Base-by-base conservation (phyloP, 1,140 invertebrate genomes). In the Dufourea novaeangliae region DNA sequence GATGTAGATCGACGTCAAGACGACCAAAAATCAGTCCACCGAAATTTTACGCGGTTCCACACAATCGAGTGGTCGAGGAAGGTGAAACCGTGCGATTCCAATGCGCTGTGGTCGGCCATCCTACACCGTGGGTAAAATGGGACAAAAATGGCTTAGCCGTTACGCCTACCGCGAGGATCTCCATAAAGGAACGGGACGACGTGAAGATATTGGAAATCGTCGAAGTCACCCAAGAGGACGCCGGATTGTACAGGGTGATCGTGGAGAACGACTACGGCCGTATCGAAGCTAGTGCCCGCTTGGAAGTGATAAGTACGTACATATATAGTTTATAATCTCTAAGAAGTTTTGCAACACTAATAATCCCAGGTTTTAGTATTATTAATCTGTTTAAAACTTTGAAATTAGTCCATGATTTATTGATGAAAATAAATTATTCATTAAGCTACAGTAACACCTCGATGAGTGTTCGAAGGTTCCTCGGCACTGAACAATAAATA, bases 11-110 rank as follows among this genome's bases (percentile, higher is more conserved):
- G 63, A 82, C 68, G 56, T 80, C 76, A 10, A 86, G 82, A 52
- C 87, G 90, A 25, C 79, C 88, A 57, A 89, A 90, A 80, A 84
- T 94, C 29, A 87, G 93, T 46, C 93, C 96, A 2, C 96, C 97
- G 0, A 97, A 97, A 90, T 98, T 98, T 92, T 96, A 97, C 89
- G 96, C 97, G 27, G 95, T 97, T 72, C 97, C 97, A 1, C 96
- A 97, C 87, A 97, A 97, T 88, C 94, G 95, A 59, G 94, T 97
- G 8, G 96, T 95, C 0, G 96, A 97, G 87, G 96, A 97, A 90
- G 97, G 97, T 11, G 96, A 97, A 82, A 96, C 95, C 1, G 94
- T 96, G 1, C 91, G 95, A 10, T 97, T 98, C 90, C 95, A 97
- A 83, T 97, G 96, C 84, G 95, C 96, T 2, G 95, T 97, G 1